A percentile compares a stretch with the other conserved stretches of the same genome.
These are phyloP conservation scores for Vannuccia rotundouncinata DNA, from an alignment of 2,888 invertebrate genomes.

Conservation along the genomic window DNA sequence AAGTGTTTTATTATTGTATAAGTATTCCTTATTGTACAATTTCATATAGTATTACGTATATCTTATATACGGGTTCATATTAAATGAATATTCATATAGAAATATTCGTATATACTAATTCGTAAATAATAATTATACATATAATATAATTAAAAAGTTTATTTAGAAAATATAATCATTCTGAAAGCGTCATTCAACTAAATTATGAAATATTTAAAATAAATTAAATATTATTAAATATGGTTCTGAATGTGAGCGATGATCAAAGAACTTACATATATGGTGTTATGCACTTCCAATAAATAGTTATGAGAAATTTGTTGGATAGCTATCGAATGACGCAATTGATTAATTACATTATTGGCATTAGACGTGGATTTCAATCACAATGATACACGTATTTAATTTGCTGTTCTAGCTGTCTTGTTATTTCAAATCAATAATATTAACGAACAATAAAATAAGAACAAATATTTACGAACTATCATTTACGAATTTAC, in stretches of 20 bases:
- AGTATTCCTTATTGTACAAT: no score
- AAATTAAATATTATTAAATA: no score
- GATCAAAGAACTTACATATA: neutral
- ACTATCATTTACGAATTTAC: slow-evolving; percentile 23
- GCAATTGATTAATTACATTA: neutral
- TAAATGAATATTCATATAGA: no score
- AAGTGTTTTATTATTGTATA: no score
- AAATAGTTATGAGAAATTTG: neutral
- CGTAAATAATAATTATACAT: no score
- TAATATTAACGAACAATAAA: slow-evolving; percentile 16
- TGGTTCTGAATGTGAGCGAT: neutral
- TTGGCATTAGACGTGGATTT: slow-evolving; percentile 26
- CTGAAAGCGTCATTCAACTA: no score
- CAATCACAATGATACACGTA: slow-evolving; percentile 16
- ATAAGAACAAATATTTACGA: slow-evolving; percentile 19
- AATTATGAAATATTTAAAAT: no score
- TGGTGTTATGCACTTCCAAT: neutral
- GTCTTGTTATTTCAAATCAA: slow-evolving; percentile 22
- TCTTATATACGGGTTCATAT: no score
- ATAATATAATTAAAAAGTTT: no score
- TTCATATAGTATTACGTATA: no score
- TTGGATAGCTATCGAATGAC: neutral
- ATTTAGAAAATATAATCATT: no score
- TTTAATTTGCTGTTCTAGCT: slow-evolving; percentile 13
- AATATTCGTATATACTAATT: no score